A percentile compares a stretch with the other conserved stretches of the same genome.
Conservation (phyloP, 2,797 vertebrate genomes). For the Limosa lapponica region DNA sequence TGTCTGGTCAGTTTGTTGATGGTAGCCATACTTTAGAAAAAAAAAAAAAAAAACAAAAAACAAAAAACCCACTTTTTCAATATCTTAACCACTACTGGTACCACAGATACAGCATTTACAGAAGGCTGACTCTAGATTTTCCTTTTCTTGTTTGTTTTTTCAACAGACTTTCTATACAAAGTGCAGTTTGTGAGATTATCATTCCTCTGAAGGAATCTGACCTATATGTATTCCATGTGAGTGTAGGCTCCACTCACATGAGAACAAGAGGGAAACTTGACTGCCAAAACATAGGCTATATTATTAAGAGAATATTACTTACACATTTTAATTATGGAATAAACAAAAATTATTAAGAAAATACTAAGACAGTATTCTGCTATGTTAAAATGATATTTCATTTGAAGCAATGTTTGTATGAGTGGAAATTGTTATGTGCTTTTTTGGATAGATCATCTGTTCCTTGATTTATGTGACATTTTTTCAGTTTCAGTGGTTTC, state of each 20-base stretch:
- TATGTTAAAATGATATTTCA: not conserved
- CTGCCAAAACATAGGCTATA: not conserved
- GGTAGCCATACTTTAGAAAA: not conserved
- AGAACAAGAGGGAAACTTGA: not conserved
- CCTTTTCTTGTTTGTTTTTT: not conserved
- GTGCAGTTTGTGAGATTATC: not conserved
- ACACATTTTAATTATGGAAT: not conserved
- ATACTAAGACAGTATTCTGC: not conserved
- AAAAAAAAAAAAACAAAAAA: too few species aligned
- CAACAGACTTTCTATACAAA: not conserved
- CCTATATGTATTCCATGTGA: not conserved
- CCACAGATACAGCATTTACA: not conserved
- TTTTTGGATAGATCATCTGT: not conserved
- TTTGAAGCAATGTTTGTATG: rapidly evolving
- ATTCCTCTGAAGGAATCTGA: not conserved
- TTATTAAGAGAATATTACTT: not conserved
- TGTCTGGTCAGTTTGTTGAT: not conserved
- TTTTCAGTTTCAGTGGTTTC: not conserved
- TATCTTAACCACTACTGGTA: not conserved
- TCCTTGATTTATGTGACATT: not conserved
- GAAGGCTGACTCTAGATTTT: not conserved
- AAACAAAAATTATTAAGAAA: not conserved
- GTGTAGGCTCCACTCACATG: not conserved
- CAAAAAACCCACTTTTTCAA: not conserved
- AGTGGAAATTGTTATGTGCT: not conserved